Evolutionary conservation across 2,113 vertebrate genomes (phyloP).

Genomic region (Hippocampus mohnikei): DNA sequence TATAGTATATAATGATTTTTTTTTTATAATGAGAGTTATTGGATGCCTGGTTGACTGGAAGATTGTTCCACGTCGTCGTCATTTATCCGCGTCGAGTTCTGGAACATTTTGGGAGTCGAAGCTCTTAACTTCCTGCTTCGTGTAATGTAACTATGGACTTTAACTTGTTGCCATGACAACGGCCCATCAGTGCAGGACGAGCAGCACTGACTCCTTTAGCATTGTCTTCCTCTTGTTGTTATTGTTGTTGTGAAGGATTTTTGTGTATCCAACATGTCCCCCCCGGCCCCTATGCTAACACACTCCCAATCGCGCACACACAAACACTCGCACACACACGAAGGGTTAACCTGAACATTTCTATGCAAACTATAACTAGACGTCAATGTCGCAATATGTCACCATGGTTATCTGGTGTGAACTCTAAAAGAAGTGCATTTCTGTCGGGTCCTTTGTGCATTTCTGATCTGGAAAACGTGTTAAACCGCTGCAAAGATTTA

Average conservation of each 20-base stretch:
- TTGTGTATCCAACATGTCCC: constrained; percentile 37
- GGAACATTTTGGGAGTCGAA: constrained; percentile 33
- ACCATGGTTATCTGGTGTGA: background rate
- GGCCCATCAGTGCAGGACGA: background rate
- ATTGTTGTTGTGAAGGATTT: constrained; percentile 33
- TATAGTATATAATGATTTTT: constrained; percentile 68
- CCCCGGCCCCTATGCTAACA: background rate
- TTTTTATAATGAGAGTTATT: constrained; percentile 69
- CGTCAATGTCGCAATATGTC: constrained; percentile 7
- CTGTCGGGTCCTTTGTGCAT: constrained; percentile 17
- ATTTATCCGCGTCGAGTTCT: background rate
- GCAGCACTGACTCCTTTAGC: constrained; percentile 18
- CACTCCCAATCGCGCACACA: background rate
- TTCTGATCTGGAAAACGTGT: constrained; percentile 25
- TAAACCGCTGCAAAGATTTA: constrained; percentile 2
- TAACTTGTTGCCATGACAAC: constrained; percentile 41
- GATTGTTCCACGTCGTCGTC: constrained; percentile 35
- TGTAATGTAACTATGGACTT: constrained; percentile 34
- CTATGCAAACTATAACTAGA: constrained; percentile 10
- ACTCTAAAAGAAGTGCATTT: constrained; percentile 5
- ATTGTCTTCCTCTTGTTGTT: background rate
- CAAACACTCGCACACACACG: too few relatives aligned
- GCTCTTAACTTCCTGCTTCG: constrained; percentile 31
- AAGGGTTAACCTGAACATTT: background rate
- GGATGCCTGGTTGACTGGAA: constrained; percentile 73